Conservation (phyloP, 2,113 vertebrate species). For the Bucco capensis region DNA sequence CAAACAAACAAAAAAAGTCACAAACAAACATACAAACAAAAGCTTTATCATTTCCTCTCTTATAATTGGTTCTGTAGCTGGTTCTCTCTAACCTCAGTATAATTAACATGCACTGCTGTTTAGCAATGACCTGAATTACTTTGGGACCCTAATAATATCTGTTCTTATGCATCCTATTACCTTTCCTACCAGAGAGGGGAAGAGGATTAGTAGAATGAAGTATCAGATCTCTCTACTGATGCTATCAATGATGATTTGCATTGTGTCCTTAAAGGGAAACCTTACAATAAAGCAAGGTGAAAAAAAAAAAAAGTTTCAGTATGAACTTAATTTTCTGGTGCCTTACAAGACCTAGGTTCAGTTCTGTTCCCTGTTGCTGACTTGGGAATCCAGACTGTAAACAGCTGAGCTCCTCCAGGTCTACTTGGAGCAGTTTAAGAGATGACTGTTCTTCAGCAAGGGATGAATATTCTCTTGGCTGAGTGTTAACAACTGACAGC, state of each 20-base stretch:
- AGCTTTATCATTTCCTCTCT: neutral
- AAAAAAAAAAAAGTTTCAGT: neutral
- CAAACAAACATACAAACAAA: no score
- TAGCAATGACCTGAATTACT: neutral
- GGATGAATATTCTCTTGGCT: neutral
- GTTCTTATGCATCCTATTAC: neutral
- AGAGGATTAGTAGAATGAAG: neutral
- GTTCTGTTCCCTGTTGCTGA: neutral
- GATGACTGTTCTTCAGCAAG: neutral
- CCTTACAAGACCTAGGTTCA: neutral
- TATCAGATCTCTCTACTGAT: neutral
- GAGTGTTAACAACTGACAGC: neutral
- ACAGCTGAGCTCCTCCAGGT: neutral
- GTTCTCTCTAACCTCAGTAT: neutral
- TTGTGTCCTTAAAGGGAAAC: neutral
- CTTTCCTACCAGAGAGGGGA: neutral
- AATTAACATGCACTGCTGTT: rapidly evolving
- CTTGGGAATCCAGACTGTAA: neutral
- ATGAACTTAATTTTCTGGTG: neutral
- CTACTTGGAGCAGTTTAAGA: neutral
- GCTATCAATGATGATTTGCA: neutral
- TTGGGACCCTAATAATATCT: neutral
- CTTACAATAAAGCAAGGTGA: neutral
- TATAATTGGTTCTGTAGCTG: neutral
- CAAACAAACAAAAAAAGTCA: no score